Base-by-base conservation (phyloP, 2,888 invertebrate genomes). In the Agrilus biguttatus region DNA sequence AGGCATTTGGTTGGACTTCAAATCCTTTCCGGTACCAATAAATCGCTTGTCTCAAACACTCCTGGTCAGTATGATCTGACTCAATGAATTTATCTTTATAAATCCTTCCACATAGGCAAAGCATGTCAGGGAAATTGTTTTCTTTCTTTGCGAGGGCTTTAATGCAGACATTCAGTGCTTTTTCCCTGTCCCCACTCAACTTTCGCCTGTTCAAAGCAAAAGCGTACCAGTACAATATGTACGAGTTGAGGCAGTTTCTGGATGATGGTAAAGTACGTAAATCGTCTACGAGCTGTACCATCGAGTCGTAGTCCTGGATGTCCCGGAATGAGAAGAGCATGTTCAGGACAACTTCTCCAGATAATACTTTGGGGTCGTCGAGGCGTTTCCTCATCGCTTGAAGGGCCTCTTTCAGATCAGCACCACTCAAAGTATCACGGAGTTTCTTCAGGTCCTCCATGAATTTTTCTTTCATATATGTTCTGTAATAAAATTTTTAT, bases 1-100 rank as follows among this genome's bases (percentile, higher is more conserved):
- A 98, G 70, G 97, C 97, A 65, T 97, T 93, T 1, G 96, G 97
- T 63, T 97, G 96, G 38, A 95, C 86, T 67, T 96, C 92, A 64
- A 98, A 98, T 39, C 93, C 95, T 67, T 91, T 89, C 54, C 93
- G 75, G 63, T 96, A 96, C 98, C 97, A 97, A 64, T 86, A 80
- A 54, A 97, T 97, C 41, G 98, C 97, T 68, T 85, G 82, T 42
- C 83, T 78, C 53, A 97, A 72, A 60, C 91, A 90, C 39, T 85
- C 83, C 53, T 78, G 75, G 62, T 98, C 96, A 3, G 75, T 75
- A 62, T 95, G 93, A 51, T 85, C 81, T 36, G 95, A 93, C 70
- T 97, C 96, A 10, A 96, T 91, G 69, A 97, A 98, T 62, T 88
- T 92, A 66, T 91, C 91, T 66, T 91, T 91, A 65, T 96, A 96